These are phyloP conservation scores for Idaea dimidiata DNA, from an alignment of 2,888 invertebrate genomes.

Conservation along the genomic window DNA sequence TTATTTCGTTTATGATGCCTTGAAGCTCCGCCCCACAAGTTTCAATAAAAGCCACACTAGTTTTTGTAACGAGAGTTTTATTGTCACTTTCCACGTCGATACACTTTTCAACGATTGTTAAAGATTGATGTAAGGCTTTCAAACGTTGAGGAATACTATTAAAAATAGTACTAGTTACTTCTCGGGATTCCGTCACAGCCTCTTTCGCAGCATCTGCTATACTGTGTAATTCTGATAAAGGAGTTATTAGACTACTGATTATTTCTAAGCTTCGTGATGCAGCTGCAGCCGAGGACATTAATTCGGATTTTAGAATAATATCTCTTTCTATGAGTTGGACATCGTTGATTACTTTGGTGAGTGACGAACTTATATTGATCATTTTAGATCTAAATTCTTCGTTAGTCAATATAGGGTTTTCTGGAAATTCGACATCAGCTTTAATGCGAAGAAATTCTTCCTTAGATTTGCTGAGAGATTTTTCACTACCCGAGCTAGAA, in stretches of 20 bases:
- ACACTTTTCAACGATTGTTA: conserved; percentile 85
- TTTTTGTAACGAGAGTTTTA: conserved; percentile 84
- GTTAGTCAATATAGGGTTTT: conserved; percentile 34
- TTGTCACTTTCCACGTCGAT: conserved; percentile 84
- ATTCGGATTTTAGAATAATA: conserved; percentile 82
- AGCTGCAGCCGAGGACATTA: conserved; percentile 84
- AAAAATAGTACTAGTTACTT: conserved; percentile 76
- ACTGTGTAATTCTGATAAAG: conserved; percentile 83
- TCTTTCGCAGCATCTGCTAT: conserved; percentile 80
- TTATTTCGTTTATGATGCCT: conserved; percentile 71
- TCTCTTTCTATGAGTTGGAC: conserved; percentile 83
- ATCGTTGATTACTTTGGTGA: conserved; percentile 78
- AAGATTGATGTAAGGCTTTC: conserved; percentile 82
- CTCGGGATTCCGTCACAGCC: conserved; percentile 52
- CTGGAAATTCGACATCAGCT: conserved; percentile 20
- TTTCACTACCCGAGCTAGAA: conserved; percentile 74
- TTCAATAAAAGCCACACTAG: conserved; percentile 84
- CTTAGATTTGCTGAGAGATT: conserved; percentile 58
- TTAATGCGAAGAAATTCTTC: conserved; percentile 51
- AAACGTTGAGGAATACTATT: conserved; percentile 81
- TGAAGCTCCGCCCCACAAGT: conserved; percentile 80
- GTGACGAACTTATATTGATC: conserved; percentile 38
- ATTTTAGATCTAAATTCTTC: conserved; percentile 53
- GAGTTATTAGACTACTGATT: conserved; percentile 81
- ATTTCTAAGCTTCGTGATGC: conserved; percentile 85